Evolutionary conservation across 2,797 vertebrate species (phyloP), one percentile per base, ranked within the genome.

Genomic region (Mycteria americana): DNA sequence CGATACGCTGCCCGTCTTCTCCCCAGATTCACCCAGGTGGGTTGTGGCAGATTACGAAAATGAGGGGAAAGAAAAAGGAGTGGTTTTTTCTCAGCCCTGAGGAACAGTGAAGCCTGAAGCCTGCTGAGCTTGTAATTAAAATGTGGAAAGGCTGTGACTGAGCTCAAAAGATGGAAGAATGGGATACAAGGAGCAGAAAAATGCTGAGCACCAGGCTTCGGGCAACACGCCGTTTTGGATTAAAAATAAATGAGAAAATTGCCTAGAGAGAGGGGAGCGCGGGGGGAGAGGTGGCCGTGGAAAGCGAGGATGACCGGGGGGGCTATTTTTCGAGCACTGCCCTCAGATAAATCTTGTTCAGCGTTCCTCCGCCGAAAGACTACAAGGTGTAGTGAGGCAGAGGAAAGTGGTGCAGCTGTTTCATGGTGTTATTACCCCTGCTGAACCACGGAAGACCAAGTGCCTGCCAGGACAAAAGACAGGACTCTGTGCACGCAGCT

Each of bases 81-180:
- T 15, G 39, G 5, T 37, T 96, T 96, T 94, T 48, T 24, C 78
- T 72, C 53, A 78, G 68, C 57, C 37, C 24, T 18, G 64, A 80
- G 68, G 25, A 95, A 68, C 9, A 56, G 43, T 7, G 30, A 81
- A 78, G 62, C 33, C 53, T 28, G n/a, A 59, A 68, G 60, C 91
- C 75, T 88, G 91, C 93, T 92, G 93, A 89, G 94, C 53, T 86
- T 72, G 43, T 96, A 88, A 94, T 96, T 96, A 96, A 95, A 96
- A 92, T 15, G 73, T 70, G 43, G 88, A 88, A 86, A 93, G 76
- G 75, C 86, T 78, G 64, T 30, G 84, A 83, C 67, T 91, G 56
- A 86, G 76, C 87, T 90, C 17, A 84, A 76, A 91, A 96, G 76
- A 69, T 67, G 50, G 85, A 94, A 96, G 69, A 95, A 96, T 64